phyloP scores from a whole-genome alignment of 2,888 invertebrate species.

The Horisme vitalbata region DNA sequence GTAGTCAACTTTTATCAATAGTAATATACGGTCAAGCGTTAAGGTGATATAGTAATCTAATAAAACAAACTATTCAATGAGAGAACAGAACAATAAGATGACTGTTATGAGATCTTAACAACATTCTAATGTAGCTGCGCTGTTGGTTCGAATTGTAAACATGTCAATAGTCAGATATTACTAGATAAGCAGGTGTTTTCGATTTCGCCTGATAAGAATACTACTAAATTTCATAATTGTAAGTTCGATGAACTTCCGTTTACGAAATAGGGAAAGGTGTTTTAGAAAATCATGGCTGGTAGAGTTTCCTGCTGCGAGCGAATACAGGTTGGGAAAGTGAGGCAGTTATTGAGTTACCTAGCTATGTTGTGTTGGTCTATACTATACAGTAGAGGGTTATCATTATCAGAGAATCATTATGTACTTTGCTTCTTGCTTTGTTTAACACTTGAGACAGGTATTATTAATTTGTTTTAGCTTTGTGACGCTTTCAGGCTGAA shows the following conservation, averaged over 20 bases:
- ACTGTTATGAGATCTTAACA: not conserved
- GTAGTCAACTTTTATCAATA: slow-evolving; percentile 27
- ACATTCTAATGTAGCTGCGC: slow-evolving; percentile 3
- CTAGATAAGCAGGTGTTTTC: slow-evolving; percentile 56
- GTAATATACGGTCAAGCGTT: slow-evolving; percentile 14
- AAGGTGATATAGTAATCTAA: slow-evolving; percentile 28
- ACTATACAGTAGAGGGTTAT: not conserved
- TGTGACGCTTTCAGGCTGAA: too few species aligned
- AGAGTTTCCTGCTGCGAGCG: slow-evolving; percentile 45
- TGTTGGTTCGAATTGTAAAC: slow-evolving; percentile 16
- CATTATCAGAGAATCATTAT: not conserved
- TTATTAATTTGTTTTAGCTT: too few species aligned
- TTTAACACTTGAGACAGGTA: not conserved
- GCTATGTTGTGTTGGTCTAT: not conserved
- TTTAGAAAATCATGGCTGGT: slow-evolving; percentile 44
- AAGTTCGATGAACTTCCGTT: slow-evolving; percentile 77
- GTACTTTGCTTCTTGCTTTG: not conserved
- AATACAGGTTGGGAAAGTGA: slow-evolving; percentile 36
- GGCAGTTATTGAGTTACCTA: slow-evolving; percentile 12
- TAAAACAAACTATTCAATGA: slow-evolving; percentile 38
- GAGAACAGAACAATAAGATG: slow-evolving; percentile 15
- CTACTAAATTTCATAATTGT: slow-evolving; percentile 38
- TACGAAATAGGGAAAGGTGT: slow-evolving; percentile 63
- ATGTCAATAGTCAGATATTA: slow-evolving; percentile 43
- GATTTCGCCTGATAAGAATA: slow-evolving; percentile 63